phyloP scores from a whole-genome alignment of 1,140 invertebrate species.

The Sitodiplosis mosellana region DNA sequence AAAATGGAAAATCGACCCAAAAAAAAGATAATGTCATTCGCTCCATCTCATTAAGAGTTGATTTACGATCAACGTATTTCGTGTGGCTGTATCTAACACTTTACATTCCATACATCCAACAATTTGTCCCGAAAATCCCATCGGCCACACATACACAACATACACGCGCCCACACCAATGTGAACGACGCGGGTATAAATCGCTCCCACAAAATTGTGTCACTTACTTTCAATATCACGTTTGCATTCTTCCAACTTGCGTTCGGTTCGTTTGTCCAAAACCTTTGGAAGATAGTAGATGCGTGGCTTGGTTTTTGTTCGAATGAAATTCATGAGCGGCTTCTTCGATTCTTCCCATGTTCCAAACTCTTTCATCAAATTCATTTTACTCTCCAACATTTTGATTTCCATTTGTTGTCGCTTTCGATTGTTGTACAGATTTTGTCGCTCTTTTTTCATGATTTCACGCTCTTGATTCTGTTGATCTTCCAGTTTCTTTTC shows the following conservation, averaged over 20 bases:
- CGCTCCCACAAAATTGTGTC: too few species aligned
- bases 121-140: too few species aligned
- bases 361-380: slow-evolving; percentile 71
- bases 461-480: slow-evolving; percentile 69
- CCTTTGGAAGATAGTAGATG: slow-evolving; percentile 74
- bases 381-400: slow-evolving; percentile 80
- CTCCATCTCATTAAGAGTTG: too few species aligned
- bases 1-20: too few species aligned
- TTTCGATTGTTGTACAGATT: slow-evolving; percentile 70
- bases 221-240: slow-evolving; percentile 33
- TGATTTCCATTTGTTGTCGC: slow-evolving; percentile 73
- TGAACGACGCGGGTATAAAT: too few species aligned
- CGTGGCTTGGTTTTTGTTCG: slow-evolving; percentile 69
- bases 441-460: slow-evolving; percentile 65
- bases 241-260: slow-evolving; percentile 28
- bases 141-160: too few species aligned
- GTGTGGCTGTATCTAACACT: too few species aligned
- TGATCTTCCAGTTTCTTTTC: slow-evolving; percentile 88
- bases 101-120: too few species aligned
- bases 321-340: slow-evolving; percentile 64
- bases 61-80: too few species aligned
- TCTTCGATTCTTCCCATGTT: slow-evolving; percentile 66
- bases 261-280: slow-evolving; percentile 32
- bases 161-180: too few species aligned
- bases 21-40: too few species aligned